Percentiles rank a stretch among this genome's conserved stretches.
phyloP scores from a whole-genome alignment of 2,888 invertebrate species.

The Stegophylla sp. region DNA sequence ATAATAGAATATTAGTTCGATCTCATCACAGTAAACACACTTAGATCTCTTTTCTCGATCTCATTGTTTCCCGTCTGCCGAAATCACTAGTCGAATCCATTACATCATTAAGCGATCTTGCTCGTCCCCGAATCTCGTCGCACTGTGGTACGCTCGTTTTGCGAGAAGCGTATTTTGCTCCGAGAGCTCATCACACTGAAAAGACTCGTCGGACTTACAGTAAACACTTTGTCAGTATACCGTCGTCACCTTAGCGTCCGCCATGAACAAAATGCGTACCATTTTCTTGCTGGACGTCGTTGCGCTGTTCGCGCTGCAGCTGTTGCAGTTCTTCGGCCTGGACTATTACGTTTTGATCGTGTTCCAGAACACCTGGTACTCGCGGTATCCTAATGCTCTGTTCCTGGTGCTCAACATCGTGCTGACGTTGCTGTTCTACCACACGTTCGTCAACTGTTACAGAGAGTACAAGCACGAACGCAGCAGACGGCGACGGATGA shows the following conservation, averaged over 20 bases:
- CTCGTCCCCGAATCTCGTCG: too few relatives aligned
- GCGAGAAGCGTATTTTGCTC: too few relatives aligned
- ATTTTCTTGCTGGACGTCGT: constrained; percentile 43
- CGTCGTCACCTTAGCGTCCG: not conserved
- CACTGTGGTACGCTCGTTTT: too few relatives aligned
- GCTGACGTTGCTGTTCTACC: constrained; percentile 44
- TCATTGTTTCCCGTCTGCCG: too few relatives aligned
- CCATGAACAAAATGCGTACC: constrained; percentile 34
- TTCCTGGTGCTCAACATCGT: constrained; percentile 42
- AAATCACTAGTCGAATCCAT: too few relatives aligned
- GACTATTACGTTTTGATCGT: constrained; percentile 46
- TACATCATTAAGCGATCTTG: too few relatives aligned
- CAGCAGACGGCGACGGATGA: not conserved
- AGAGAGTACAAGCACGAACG: constrained; percentile 40
- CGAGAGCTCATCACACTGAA: too few relatives aligned
- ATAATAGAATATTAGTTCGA: too few relatives aligned
- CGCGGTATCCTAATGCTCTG: constrained; percentile 38
- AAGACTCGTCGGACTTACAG: too few relatives aligned
- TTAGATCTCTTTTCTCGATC: too few relatives aligned
- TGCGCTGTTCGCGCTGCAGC: constrained; percentile 9
- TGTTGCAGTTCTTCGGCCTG: constrained; percentile 32
- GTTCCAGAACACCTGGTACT: constrained; percentile 42
- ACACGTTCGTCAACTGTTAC: constrained; percentile 50
- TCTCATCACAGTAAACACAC: too few relatives aligned
- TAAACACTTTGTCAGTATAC: not conserved